phyloP scores from a whole-genome alignment of 2,888 invertebrate species.

The Netelia inedita region DNA sequence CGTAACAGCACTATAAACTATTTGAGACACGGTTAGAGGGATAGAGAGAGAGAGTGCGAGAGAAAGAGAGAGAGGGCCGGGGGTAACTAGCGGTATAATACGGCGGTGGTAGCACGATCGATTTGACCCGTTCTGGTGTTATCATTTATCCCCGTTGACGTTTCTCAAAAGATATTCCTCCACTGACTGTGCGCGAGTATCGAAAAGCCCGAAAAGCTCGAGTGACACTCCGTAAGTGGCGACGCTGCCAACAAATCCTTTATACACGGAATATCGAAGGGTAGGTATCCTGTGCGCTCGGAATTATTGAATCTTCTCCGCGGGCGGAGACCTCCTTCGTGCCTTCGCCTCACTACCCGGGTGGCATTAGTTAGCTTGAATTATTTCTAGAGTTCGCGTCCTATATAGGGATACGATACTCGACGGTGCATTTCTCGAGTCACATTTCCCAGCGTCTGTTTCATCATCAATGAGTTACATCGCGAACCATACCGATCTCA shows the following conservation, averaged over 20 bases:
- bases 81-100: constrained; percentile 31
- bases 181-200: not conserved
- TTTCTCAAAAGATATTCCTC: constrained; percentile 41
- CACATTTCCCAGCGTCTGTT: constrained; percentile 5
- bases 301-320: constrained; percentile 31
- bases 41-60: too few relatives aligned
- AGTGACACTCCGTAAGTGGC: not conserved
- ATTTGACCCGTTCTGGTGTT: constrained; percentile 56
- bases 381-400: constrained; percentile 39
- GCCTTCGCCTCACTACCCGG: not conserved
- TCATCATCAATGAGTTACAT: constrained; percentile 34
- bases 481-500: not conserved
- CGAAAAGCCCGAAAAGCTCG: not conserved
- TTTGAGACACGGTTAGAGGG: constrained; percentile 31
- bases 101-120: constrained; percentile 50
- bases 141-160: constrained; percentile 66
- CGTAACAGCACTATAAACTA: constrained; percentile 51
- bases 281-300: not conserved
- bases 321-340: not conserved
- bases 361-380: constrained; percentile 46
- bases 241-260: constrained; percentile 23
- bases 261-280: constrained; percentile 23
- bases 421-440: constrained; percentile 9
- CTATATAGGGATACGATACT: not conserved
- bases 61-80: constrained; percentile 1